Base-by-base conservation (phyloP, 1,140 invertebrate genomes). In the Eciton burchellii region DNA sequence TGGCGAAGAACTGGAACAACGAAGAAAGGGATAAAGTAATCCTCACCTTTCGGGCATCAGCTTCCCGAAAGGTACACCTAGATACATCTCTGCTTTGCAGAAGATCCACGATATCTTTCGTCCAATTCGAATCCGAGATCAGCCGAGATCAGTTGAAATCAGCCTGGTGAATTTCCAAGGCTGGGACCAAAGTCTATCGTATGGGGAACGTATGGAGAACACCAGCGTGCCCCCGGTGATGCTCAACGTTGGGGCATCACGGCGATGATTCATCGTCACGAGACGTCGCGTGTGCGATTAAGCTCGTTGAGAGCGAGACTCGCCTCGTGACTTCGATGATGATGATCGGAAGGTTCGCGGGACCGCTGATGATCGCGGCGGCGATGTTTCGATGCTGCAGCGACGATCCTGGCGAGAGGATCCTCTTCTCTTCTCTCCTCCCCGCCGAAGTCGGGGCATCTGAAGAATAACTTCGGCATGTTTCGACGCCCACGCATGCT, bases 271-370 rank as follows among this genome's bases (percentile, higher is more conserved):
- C 88, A 86, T 73, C 71, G 71, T 72, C 65, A 83, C 81, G 76
- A 49, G 81, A 83, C 63, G 77, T 86, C 77, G 86, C 86, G 84
- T 88, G 88, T 41, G 57, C 71, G 59, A 88, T 88, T 88, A 87
- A 88, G 66, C 85, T 82, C 57, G 66, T 81, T 86, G 81, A 87
- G 86, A 86, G 57, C 56, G 81, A 81, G 68, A 81, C 43, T n/a
- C 47, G 79, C 19, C 74, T 84, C 81, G 63, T 76, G 35, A 84
- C 82, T 72, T 66, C 26, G 35, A 35, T 35, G 35, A 35, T 35
- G 35, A 41, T 66, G 19, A 41, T 63, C 60, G 43, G 19, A 81
- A 35, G 6, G 35, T 19, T 35, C n/a, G 62, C 54, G 72, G 35
- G 41, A 62, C 70, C 41, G n/a, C 45, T 24, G 59, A 43, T 73